Evolutionary conservation across 2,113 vertebrate genomes (phyloP).

Genomic region (Halichoerus grypus): DNA sequence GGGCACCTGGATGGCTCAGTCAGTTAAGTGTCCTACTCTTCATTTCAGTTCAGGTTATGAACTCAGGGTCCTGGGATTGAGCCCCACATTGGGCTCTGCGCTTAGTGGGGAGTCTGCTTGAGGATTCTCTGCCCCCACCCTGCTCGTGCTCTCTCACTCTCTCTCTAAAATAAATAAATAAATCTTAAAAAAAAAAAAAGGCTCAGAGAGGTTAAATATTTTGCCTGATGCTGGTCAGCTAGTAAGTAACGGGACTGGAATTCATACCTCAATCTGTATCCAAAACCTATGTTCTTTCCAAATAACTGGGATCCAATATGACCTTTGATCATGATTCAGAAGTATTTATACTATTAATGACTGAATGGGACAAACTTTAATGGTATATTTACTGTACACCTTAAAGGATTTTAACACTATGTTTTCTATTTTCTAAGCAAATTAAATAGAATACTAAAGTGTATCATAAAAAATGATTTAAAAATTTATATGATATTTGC

Average conservation of each 20-base stretch:
- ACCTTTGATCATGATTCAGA: not conserved
- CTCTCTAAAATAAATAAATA: not conserved
- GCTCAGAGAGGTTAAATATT: not conserved
- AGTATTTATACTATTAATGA: not conserved
- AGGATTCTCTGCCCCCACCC: not conserved
- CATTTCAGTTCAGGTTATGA: not conserved
- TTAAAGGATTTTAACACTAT: not conserved
- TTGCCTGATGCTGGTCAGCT: not conserved
- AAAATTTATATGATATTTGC: not conserved
- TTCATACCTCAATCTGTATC: not conserved
- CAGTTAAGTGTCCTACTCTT: not conserved
- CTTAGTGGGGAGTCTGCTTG: not conserved
- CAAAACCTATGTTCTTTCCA: not conserved
- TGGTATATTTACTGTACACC: not conserved
- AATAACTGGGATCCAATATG: not conserved
- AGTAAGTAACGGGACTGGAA: not conserved
- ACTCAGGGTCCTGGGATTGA: not conserved
- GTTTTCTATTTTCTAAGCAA: slow-evolving; percentile 12
- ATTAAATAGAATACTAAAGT: not conserved
- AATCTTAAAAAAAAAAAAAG: not conserved
- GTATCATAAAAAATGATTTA: not conserved
- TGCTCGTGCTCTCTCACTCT: not conserved
- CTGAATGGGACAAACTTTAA: not conserved
- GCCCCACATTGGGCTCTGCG: not conserved
- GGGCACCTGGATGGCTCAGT: not conserved